These are phyloP conservation scores for Polypterus senegalus DNA, from an alignment of 2,113 vertebrate species.

Conservation along the genomic window DNA sequence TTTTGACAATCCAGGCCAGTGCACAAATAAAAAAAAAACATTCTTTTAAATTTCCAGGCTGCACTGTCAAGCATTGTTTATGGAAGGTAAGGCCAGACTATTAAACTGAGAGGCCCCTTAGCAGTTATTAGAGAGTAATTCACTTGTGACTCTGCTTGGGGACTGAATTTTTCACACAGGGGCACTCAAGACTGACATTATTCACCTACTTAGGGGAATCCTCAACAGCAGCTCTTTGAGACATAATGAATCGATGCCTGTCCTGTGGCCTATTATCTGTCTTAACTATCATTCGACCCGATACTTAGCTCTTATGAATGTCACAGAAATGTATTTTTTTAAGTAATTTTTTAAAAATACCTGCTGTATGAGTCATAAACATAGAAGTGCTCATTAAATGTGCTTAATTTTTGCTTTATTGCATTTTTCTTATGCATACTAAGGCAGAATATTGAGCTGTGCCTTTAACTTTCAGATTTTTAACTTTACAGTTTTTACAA, in stretches of 20 bases:
- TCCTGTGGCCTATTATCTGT: background rate
- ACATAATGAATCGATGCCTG: background rate
- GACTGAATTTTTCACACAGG: background rate
- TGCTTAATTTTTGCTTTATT: no score
- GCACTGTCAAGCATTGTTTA: conserved; percentile 11
- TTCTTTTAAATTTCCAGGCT: conserved; percentile 21
- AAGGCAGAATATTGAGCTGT: no score
- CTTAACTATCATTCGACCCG: no score
- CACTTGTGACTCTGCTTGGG: conserved; percentile 2
- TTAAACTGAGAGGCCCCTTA: conserved; percentile 7
- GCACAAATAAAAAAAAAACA: conserved; percentile 5
- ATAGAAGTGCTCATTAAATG: no score
- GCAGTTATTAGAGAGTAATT: conserved; percentile 7
- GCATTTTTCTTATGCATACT: no score
- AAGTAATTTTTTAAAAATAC: no score
- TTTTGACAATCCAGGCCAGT: conserved; percentile 10
- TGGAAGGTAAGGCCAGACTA: conserved; percentile 12
- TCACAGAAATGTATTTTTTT: no score
- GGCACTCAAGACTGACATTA: conserved; percentile 10
- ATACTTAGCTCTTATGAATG: no score
- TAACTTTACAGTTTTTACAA: no score
- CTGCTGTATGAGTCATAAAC: no score
- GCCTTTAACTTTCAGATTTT: no score
- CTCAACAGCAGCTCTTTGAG: background rate
- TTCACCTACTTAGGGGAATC: conserved; percentile 20